A percentile compares a stretch with the other conserved stretches of the same genome.
These are phyloP conservation scores for Drosophila sordidula DNA, from an alignment of 2,888 invertebrate species.

Conservation along the genomic window DNA sequence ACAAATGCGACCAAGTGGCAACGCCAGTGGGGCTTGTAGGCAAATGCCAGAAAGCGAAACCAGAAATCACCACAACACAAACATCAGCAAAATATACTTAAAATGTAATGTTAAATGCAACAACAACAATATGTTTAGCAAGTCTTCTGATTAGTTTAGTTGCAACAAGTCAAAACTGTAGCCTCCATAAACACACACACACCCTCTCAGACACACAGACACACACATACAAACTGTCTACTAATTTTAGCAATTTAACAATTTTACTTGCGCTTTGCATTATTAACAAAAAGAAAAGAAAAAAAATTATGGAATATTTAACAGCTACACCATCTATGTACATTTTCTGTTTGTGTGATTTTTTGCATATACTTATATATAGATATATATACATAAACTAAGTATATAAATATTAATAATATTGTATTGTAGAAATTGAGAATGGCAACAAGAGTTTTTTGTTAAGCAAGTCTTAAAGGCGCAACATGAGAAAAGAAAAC, in stretches of 20 bases:
- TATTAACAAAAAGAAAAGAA: constrained; percentile 25
- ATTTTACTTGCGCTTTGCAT: constrained; percentile 63
- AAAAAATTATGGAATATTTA: constrained; percentile 34
- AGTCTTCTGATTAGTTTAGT: constrained; percentile 64
- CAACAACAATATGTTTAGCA: constrained; percentile 48
- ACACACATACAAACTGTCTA: constrained; percentile 35
- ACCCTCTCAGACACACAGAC: constrained; percentile 21
- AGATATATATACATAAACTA: constrained; percentile 34
- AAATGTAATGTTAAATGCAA: constrained; percentile 50
- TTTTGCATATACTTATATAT: constrained; percentile 51
- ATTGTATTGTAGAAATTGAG: constrained; percentile 60
- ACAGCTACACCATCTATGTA: constrained; percentile 64
- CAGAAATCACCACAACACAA: constrained; percentile 5
- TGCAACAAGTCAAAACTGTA: constrained; percentile 63
- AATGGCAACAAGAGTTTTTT: constrained; percentile 38
- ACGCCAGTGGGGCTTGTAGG: constrained; percentile 34
- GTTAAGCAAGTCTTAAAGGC: constrained; percentile 70
- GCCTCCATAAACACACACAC: constrained; percentile 38
- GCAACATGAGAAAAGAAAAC: constrained; percentile 28
- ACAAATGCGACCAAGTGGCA: constrained; percentile 52
- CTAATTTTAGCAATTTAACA: constrained; percentile 54
- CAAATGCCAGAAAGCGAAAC: constrained; percentile 17
- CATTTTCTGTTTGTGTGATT: constrained; percentile 71
- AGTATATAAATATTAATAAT: constrained; percentile 57
- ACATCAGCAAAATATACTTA: constrained; percentile 55